Base-by-base conservation (phyloP, 2,113 vertebrate species). In the Cottus gobio region DNA sequence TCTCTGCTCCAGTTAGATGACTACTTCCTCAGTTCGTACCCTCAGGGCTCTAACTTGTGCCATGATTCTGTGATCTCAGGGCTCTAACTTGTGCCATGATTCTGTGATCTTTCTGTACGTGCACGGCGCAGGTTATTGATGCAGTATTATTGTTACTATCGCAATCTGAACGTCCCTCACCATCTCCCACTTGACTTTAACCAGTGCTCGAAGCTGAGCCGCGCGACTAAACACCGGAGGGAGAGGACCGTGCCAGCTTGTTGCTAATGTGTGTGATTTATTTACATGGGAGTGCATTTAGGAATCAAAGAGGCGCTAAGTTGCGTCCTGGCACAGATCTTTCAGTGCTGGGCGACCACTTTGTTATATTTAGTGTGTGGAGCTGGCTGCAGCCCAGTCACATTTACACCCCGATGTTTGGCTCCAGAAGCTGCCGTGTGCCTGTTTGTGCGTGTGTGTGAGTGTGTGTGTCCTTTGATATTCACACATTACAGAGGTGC, bases 261-360 rank as follows among this genome's bases (percentile, higher is more conserved):
- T 15, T 54, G 79, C 75, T 70, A 70, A 75, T 87, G 84, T 30
- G 54, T 72, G n/a, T n/a, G 71, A 87, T 90, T 93, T 90, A 91
- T 93, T 90, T 91, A 85, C 90, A 83, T 24, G 37, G 79, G 74
- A 73, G 77, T 36, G 85, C 82, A 84, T 83, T 91, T 89, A 91
- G 85, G 85, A 50, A 16, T 83, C 75, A 6, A 58, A 85, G 70
- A 75, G 79, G 57, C 26, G 18, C 77, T 58, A 24, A 77, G 80
- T 75, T 85, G n/a, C 42, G 36, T 50, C 64, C 90, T 91, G 90
- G 88, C 81, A 86, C 82, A 42, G 83, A 90, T 91, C 87, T 90
- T 85, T 93, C 91, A 92, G 4, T 84, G 84, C 78, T 52, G 67
- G 77, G 77, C 67, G 34, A 78, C 68, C 42, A 73, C 78, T 79